Evolutionary conservation across 1,140 invertebrate species (phyloP).

Genomic region (Drosophila albomicans): DNA sequence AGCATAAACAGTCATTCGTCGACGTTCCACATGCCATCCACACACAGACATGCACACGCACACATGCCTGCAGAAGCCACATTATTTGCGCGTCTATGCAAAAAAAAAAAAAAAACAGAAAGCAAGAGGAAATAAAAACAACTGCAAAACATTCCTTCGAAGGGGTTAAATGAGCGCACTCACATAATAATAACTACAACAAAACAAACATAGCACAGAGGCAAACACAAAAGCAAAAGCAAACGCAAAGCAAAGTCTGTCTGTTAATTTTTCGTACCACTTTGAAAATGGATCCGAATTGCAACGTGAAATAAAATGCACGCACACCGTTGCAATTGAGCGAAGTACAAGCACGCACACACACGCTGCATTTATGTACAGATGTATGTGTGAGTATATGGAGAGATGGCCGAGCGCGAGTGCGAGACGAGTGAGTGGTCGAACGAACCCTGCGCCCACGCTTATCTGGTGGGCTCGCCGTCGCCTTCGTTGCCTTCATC

Average conservation of each 20-base stretch:
- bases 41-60: conserved; percentile 27
- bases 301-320: conserved; percentile 64
- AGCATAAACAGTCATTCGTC: conserved; percentile 36
- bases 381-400: conserved; percentile 9
- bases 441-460: conserved; percentile 61
- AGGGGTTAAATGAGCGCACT: conserved; percentile 76
- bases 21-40: conserved; percentile 80
- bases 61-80: conserved; percentile 15
- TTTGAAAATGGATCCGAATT: conserved; percentile 52
- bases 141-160: conserved; percentile 71
- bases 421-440: conserved; percentile 20
- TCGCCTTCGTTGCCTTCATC: conserved; percentile 14
- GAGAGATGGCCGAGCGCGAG: conserved; percentile 14
- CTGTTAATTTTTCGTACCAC: conserved; percentile 65
- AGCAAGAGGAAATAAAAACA: conserved; percentile 29
- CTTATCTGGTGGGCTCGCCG: conserved; percentile 57
- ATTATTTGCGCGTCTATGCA: conserved; percentile 51
- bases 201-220: not conserved
- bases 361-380: conserved; percentile 16
- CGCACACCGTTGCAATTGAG: conserved; percentile 48
- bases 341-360: conserved; percentile 18
- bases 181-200: conserved; percentile 49
- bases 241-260: conserved; percentile 51
- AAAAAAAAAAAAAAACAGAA: conserved; percentile 37
- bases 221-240: conserved; percentile 21